Conservation (phyloP, 1,140 invertebrate species). For the Cecropterus lyciades region DNA sequence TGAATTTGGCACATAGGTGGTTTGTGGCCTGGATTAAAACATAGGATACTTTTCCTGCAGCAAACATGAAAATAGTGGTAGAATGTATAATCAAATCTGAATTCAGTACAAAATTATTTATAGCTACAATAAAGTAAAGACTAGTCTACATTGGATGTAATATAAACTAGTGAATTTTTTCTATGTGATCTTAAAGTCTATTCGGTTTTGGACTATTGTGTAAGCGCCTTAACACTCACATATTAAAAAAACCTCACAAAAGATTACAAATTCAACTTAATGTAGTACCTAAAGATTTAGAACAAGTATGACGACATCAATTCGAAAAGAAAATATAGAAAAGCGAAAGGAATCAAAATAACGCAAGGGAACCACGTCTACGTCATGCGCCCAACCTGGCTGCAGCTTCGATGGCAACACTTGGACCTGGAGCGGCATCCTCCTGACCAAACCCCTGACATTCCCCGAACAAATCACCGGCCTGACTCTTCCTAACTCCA, state of each 20-base stretch:
- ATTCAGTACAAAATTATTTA: too few relatives aligned
- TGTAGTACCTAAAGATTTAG: too few relatives aligned
- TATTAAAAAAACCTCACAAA: conserved; percentile 46
- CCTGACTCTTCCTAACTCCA: conserved; percentile 56
- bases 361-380: conserved; percentile 47
- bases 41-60: too few relatives aligned
- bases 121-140: too few relatives aligned
- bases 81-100: too few relatives aligned
- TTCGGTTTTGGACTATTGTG: neutral
- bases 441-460: conserved; percentile 67
- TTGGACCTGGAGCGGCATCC: conserved; percentile 63
- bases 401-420: conserved; percentile 74
- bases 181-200: too few relatives aligned
- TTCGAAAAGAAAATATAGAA: conserved; percentile 10
- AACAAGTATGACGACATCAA: neutral
- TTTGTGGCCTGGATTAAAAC: too few relatives aligned
- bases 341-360: conserved; percentile 41
- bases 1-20: too few relatives aligned
- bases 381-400: conserved; percentile 77
- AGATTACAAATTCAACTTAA: conserved; percentile 47
- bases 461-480: conserved; percentile 57
- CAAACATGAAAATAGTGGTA: too few relatives aligned
- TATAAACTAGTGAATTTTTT: too few relatives aligned
- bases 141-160: too few relatives aligned
- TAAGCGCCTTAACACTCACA: neutral